Conservation (phyloP, 2,888 invertebrate genomes). For the Endomychus coccineus region DNA sequence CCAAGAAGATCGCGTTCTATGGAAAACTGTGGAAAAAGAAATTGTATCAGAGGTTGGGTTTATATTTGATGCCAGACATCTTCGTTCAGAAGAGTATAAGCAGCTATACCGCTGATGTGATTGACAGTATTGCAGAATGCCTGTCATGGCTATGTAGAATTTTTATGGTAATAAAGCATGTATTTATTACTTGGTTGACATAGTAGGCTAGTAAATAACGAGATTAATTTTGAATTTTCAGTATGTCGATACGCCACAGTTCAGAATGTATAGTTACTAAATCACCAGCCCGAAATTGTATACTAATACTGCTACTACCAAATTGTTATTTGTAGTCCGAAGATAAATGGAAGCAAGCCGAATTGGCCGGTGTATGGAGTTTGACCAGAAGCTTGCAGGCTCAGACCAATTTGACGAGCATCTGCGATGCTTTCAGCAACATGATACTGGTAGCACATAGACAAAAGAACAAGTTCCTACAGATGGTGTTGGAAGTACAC, state of each 20-base stretch:
- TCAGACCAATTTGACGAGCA: slow-evolving; percentile 47
- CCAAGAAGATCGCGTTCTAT: slow-evolving; percentile 25
- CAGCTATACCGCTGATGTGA: slow-evolving; percentile 40
- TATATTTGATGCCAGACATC: slow-evolving; percentile 31
- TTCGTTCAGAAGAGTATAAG: slow-evolving; percentile 28
- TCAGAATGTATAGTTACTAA: no score
- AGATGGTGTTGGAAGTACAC: slow-evolving; percentile 26
- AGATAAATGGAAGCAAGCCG: slow-evolving; percentile 44
- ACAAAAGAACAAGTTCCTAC: slow-evolving; percentile 27
- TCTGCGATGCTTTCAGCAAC: slow-evolving; percentile 51
- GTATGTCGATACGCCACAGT: no score
- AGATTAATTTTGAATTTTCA: no score
- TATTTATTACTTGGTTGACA: no score
- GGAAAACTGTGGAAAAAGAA: slow-evolving; percentile 30
- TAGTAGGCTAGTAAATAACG: no score
- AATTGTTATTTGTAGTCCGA: slow-evolving; percentile 28
- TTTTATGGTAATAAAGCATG: slow-evolving; percentile 7
- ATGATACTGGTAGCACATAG: slow-evolving; percentile 42
- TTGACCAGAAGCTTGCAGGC: slow-evolving; percentile 48
- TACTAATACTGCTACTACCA: background rate
- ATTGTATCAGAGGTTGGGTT: slow-evolving; percentile 34
- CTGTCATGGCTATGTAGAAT: slow-evolving; percentile 27
- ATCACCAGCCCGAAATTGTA: background rate
- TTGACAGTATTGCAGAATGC: slow-evolving; percentile 44
- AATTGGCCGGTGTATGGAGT: slow-evolving; percentile 52